phyloP scores from a whole-genome alignment of 2,888 invertebrate genomes.

The Drosophila anomalata region DNA sequence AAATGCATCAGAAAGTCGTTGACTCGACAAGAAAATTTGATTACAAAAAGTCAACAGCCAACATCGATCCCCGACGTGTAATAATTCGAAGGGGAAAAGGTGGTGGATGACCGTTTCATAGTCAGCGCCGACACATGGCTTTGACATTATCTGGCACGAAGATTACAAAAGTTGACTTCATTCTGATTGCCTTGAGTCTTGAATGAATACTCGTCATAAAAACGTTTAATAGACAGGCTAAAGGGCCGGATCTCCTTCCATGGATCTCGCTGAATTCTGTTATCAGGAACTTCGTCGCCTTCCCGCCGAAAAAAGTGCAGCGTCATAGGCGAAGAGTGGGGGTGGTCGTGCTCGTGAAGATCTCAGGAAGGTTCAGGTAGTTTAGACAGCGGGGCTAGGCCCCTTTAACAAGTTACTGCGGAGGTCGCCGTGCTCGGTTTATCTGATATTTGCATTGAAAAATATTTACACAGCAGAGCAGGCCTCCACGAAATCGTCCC shows the following conservation, averaged over 20 bases:
- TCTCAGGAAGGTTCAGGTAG: slow-evolving; percentile 27
- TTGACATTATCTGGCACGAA: slow-evolving; percentile 76
- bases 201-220: slow-evolving; percentile 73
- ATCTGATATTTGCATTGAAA: slow-evolving; percentile 74
- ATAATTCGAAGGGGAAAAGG: no score
- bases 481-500: slow-evolving; percentile 6
- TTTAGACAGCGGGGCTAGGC: slow-evolving; percentile 9
- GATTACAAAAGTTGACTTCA: slow-evolving; percentile 73
- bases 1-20: slow-evolving; percentile 8
- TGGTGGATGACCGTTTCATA: slow-evolving; percentile 13
- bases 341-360: slow-evolving; percentile 1
- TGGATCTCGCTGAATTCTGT: slow-evolving; percentile 67
- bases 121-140: slow-evolving; percentile 65
- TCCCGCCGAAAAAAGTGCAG: slow-evolving; percentile 56
- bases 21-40: slow-evolving; percentile 15
- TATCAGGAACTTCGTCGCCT: slow-evolving; percentile 70
- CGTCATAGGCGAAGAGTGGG: slow-evolving; percentile 46
- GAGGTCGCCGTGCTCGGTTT: slow-evolving; percentile 53
- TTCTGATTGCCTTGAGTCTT: slow-evolving; percentile 57
- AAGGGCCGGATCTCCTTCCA: not conserved
- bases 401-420: slow-evolving; percentile 46
- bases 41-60: slow-evolving; percentile 64
- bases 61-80: slow-evolving; percentile 20
- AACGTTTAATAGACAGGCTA: slow-evolving; percentile 60
- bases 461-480: slow-evolving; percentile 69